These are phyloP conservation scores for Elysia crispata DNA, from an alignment of 2,888 invertebrate species.

Conservation along the genomic window DNA sequence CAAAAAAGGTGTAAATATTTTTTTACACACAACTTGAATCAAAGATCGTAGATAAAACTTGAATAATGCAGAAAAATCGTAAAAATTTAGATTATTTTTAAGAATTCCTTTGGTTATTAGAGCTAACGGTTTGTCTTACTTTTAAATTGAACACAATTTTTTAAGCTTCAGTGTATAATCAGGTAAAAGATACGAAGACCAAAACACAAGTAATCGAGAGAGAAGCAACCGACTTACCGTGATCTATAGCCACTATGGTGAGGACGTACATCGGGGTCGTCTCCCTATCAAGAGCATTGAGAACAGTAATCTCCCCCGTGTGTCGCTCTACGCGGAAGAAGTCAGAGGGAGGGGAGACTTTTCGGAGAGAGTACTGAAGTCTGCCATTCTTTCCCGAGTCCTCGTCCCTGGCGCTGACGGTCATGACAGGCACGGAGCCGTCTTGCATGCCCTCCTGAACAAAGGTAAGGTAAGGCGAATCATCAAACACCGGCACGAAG, in stretches of 20 bases:
- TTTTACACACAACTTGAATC: too few species aligned
- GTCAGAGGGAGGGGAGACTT: conserved; percentile 91
- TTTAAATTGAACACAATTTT: too few species aligned
- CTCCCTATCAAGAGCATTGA: conserved; percentile 89
- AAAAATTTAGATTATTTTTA: too few species aligned
- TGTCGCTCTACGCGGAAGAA: conserved; percentile 84
- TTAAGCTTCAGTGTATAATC: too few species aligned
- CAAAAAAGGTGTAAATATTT: too few species aligned
- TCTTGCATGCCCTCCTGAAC: conserved; percentile 83
- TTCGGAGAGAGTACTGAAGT: conserved; percentile 94
- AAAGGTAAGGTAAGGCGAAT: conserved; percentile 86
- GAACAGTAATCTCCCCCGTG: conserved; percentile 82
- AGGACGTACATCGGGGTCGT: conserved; percentile 88
- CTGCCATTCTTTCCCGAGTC: conserved; percentile 94
- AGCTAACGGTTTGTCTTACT: too few species aligned
- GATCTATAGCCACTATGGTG: conserved; percentile 90
- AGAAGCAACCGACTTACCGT: conserved; percentile 82
- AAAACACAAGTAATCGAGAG: too few species aligned
- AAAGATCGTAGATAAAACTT: too few species aligned
- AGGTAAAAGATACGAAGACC: too few species aligned
- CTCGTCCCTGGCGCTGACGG: conserved; percentile 92
- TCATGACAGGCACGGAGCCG: conserved; percentile 79
- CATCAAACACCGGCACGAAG: conserved; percentile 91
- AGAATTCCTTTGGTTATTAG: too few species aligned
- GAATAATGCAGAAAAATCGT: too few species aligned